Evolutionary conservation across 2,888 invertebrate genomes (phyloP).

Genomic region (Pterostichus madidus): DNA sequence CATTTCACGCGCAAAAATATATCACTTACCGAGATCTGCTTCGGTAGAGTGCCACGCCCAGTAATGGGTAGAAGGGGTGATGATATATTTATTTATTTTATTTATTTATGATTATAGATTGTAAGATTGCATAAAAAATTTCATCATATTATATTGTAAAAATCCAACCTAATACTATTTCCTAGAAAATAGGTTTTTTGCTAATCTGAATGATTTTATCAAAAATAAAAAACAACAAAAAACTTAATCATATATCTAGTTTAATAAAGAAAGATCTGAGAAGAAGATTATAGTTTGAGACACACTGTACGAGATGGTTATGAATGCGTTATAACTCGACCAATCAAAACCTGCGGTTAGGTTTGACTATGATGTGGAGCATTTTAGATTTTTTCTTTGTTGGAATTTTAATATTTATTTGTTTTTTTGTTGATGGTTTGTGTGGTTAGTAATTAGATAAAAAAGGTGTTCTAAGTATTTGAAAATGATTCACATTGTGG

Average conservation of each 20-base stretch:
- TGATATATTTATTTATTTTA: too few relatives aligned
- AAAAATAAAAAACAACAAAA: not conserved
- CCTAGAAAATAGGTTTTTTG: not conserved
- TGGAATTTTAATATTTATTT: not conserved
- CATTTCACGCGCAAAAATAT: too few relatives aligned
- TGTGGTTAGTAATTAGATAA: not conserved
- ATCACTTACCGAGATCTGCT: too few relatives aligned
- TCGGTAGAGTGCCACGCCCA: too few relatives aligned
- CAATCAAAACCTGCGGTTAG: not conserved
- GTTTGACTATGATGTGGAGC: conserved; percentile 9
- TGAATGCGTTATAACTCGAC: not conserved
- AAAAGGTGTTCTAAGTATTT: conserved; percentile 9
- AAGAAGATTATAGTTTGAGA: not conserved
- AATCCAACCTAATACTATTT: not conserved
- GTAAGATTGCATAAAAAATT: too few relatives aligned
- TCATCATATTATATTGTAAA: too few relatives aligned
- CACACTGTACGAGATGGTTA: not conserved
- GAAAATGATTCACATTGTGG: conserved; percentile 8
- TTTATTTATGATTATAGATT: too few relatives aligned
- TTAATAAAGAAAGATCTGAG: not conserved
- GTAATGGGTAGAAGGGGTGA: too few relatives aligned
- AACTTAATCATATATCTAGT: not conserved
- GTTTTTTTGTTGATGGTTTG: not conserved
- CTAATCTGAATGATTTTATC: conserved; percentile 17
- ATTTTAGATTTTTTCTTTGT: not conserved